phyloP scores from a whole-genome alignment of 2,888 invertebrate genomes.

The Chaetogeoica ovagalla region DNA sequence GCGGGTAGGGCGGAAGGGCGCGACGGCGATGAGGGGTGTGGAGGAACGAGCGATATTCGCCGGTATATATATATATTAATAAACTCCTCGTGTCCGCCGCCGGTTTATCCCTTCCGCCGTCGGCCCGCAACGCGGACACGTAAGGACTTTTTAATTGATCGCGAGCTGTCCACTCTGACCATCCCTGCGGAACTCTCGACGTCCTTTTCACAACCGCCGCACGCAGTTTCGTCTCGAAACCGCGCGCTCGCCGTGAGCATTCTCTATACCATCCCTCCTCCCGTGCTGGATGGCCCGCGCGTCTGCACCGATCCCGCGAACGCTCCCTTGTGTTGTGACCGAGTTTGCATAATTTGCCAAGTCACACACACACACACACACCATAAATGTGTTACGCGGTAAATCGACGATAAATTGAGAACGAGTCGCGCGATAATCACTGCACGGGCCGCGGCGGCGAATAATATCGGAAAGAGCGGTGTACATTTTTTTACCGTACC shows the following conservation, averaged over 20 bases:
- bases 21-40: background rate
- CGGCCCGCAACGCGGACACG: background rate
- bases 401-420: no score
- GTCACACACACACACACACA: no score
- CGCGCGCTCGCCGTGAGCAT: background rate
- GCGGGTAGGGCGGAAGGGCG: background rate
- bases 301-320: no score
- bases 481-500: no score
- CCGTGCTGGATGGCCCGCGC: no score
- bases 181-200: background rate
- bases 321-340: no score
- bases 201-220: background rate
- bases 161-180: background rate
- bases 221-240: background rate
- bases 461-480: no score
- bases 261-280: background rate
- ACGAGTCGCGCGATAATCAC: no score
- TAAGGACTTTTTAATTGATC: conserved; percentile 40
- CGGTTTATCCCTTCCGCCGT: background rate
- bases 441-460: no score
- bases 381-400: no score
- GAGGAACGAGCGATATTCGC: background rate
- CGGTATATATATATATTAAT: conserved; percentile 8
- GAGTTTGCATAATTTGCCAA: no score
- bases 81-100: background rate